These are phyloP conservation scores for Danaus chrysippus DNA, from an alignment of 2,888 invertebrate genomes.

Conservation along the genomic window DNA sequence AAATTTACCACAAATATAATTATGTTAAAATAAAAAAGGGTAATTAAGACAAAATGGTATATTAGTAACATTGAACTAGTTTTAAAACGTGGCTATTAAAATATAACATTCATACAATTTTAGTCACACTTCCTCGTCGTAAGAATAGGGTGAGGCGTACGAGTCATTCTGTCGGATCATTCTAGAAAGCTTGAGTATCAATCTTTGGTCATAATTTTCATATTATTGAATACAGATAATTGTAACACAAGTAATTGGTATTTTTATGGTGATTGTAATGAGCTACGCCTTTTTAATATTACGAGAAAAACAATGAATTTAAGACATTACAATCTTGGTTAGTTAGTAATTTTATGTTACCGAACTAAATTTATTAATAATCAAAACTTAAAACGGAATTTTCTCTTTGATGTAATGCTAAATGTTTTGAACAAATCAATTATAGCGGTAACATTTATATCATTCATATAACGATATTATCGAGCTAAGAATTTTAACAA, in stretches of 20 bases:
- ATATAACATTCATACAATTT: background rate
- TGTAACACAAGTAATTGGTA: conserved; percentile 19
- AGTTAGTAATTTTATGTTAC: background rate
- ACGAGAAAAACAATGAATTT: conserved; percentile 20
- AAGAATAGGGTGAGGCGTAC: background rate
- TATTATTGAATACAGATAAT: conserved; percentile 24
- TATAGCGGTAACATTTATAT: background rate
- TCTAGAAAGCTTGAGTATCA: background rate
- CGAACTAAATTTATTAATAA: no score
- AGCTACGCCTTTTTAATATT: conserved; percentile 17
- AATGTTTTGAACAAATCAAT: no score
- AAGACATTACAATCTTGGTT: conserved; percentile 23
- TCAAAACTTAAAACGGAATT: no score
- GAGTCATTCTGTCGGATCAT: background rate
- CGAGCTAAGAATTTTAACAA: background rate
- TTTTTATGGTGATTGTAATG: conserved; percentile 22
- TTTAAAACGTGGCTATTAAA: background rate
- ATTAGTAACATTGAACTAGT: background rate
- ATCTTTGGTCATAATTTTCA: background rate
- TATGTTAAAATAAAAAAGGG: no score
- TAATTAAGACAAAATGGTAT: no score
- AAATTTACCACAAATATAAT: no score
- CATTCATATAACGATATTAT: background rate
- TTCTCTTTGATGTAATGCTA: no score
- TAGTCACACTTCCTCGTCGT: background rate